A percentile compares a stretch with the other conserved stretches of the same genome.
phyloP scores from a whole-genome alignment of 2,113 vertebrate species.

The Terrapene triunguis region DNA sequence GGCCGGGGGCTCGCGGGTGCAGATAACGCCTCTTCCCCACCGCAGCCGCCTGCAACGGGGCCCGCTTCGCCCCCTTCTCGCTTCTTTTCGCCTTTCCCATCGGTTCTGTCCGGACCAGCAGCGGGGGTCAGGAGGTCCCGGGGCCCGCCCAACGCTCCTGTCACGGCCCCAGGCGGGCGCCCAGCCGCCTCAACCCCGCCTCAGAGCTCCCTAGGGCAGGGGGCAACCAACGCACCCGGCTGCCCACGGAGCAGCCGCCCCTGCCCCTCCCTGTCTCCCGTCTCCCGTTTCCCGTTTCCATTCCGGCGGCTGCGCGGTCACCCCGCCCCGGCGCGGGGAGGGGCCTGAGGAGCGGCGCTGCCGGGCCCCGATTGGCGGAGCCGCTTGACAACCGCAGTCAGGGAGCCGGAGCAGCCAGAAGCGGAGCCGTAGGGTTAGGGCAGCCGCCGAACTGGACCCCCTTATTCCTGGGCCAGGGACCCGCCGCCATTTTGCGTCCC shows the following conservation, averaged over 20 bases:
- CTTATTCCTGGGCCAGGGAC: background rate
- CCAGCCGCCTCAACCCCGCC: background rate
- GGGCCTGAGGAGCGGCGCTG: conserved; percentile 12
- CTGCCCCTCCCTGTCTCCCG: background rate
- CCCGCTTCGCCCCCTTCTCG: no score
- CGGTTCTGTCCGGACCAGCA: background rate
- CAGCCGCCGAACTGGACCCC: background rate
- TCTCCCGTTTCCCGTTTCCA: no score
- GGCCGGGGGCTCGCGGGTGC: no score
- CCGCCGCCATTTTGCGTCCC: conserved; percentile 27
- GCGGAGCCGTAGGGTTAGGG: background rate
- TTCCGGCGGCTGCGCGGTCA: conserved; percentile 68
- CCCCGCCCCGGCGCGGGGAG: conserved; percentile 45
- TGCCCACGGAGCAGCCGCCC: background rate
- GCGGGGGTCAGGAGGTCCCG: no score
- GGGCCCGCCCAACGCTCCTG: no score
- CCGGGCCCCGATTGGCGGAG: conserved; percentile 55
- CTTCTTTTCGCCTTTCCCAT: no score
- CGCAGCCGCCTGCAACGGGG: no score
- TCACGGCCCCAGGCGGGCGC: background rate
- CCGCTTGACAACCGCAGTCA: conserved; percentile 84
- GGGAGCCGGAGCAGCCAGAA: conserved; percentile 46
- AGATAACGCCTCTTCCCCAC: no score
- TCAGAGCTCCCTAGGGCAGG: background rate
- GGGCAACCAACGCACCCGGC: accelerated